A percentile compares a stretch with the other conserved stretches of the same genome.
These are phyloP conservation scores for Trichomycterus rosablanca DNA, from an alignment of 2,113 vertebrate genomes.

Conservation along the genomic window DNA sequence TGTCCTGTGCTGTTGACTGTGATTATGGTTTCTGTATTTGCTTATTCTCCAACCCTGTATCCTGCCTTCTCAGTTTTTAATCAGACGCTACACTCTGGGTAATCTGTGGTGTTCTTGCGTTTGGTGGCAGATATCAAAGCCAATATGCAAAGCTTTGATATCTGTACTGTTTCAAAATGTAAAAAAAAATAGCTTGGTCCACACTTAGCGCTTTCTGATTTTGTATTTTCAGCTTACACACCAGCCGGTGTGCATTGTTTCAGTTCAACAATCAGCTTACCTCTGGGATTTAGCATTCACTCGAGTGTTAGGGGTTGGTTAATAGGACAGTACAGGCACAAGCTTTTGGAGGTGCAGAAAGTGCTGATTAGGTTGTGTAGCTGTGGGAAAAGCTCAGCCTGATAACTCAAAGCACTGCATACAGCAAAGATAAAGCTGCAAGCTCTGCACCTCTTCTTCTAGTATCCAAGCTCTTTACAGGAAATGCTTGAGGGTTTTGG, in stretches of 20 bases:
- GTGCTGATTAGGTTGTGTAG: constrained; percentile 14
- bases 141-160: too few relatives aligned
- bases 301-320: not conserved
- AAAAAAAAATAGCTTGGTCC: too few relatives aligned
- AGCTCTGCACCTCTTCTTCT: not conserved
- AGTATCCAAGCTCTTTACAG: not conserved
- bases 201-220: too few relatives aligned
- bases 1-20: too few relatives aligned
- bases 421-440: not conserved
- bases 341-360: constrained; percentile 6
- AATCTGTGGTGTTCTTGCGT: too few relatives aligned
- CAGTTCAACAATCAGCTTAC: not conserved
- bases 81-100: too few relatives aligned
- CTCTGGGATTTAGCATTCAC: not conserved
- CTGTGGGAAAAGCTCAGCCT: constrained; percentile 11
- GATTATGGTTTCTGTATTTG: too few relatives aligned
- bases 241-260: not conserved
- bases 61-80: too few relatives aligned
- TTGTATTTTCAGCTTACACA: not conserved
- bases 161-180: too few relatives aligned
- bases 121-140: too few relatives aligned
- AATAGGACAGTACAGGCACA: constrained; percentile 11
- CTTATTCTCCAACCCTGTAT: too few relatives aligned
- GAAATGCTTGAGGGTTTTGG: not conserved
- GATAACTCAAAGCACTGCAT: constrained; percentile 17